A percentile compares a stretch with the other conserved stretches of the same genome.
These are phyloP conservation scores for Steinernema hermaphroditum DNA, from an alignment of 2,888 invertebrate genomes.

Conservation along the genomic window DNA sequence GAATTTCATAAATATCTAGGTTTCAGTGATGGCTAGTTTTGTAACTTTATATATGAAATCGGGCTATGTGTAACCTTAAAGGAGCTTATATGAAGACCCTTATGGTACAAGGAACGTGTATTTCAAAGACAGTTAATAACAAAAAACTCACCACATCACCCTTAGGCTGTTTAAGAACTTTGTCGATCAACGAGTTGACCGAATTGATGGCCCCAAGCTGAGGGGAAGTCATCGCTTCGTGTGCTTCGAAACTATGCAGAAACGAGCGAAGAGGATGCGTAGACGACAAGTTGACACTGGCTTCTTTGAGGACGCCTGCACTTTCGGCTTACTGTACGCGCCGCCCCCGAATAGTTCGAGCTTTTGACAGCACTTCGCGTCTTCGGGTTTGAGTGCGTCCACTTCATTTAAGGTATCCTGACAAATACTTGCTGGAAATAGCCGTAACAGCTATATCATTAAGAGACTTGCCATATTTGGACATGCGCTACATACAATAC, in stretches of 20 bases:
- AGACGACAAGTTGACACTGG: slow-evolving; percentile 33
- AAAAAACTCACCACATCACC: slow-evolving; percentile 61
- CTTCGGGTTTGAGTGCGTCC: neutral
- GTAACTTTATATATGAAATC: no score
- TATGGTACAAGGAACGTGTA: no score
- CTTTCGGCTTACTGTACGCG: slow-evolving; percentile 25
- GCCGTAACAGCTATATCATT: no score
- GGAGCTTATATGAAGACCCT: no score
- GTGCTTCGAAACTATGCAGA: slow-evolving; percentile 23
- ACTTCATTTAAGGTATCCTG: slow-evolving; percentile 10
- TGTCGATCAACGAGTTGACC: slow-evolving; percentile 60
- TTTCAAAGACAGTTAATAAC: no score
- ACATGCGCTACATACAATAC: no score
- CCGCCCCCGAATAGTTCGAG: slow-evolving; percentile 18
- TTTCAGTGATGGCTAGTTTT: neutral
- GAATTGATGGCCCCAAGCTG: slow-evolving; percentile 62
- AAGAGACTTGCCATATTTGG: no score
- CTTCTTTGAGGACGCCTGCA: neutral
- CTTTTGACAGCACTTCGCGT: neutral
- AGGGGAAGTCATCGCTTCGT: slow-evolving; percentile 46
- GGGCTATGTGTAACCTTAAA: no score
- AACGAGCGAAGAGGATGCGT: slow-evolving; percentile 30
- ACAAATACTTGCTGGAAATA: neutral
- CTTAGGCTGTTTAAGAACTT: slow-evolving; percentile 64
- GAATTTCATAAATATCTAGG: slow-evolving; percentile 8